Percentiles rank a stretch among this genome's conserved stretches.
These are phyloP conservation scores for Muraenolepis orangiensis DNA, from an alignment of 2,797 vertebrate species.

Conservation along the genomic window DNA sequence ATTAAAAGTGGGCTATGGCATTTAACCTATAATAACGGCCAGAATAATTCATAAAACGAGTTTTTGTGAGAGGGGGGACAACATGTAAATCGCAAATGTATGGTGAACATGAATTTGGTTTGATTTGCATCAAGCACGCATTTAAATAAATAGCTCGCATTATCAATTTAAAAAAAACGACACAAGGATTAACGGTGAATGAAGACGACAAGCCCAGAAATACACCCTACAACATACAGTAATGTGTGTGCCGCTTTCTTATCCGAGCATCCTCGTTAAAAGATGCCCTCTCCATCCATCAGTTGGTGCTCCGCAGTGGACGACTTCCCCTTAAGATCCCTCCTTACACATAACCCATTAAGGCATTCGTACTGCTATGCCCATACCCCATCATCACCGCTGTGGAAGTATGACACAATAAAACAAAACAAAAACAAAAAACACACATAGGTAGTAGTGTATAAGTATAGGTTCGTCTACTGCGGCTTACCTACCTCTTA, in stretches of 20 bases:
- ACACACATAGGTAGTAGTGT: neutral
- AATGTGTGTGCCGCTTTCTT: conserved; percentile 29
- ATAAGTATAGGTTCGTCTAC: conserved; percentile 24
- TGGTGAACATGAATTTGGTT: too few species aligned
- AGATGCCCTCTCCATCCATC: conserved; percentile 36
- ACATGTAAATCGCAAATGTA: too few species aligned
- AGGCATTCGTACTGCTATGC: neutral
- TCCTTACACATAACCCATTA: conserved; percentile 7
- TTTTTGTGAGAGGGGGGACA: too few species aligned
- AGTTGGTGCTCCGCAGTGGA: conserved; percentile 47
- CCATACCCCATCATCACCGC: neutral
- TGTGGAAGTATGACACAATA: conserved; percentile 1
- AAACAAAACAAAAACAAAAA: neutral
- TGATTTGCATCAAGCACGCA: too few species aligned
- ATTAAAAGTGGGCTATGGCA: too few species aligned
- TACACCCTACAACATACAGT: neutral
- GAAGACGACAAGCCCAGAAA: too few species aligned
- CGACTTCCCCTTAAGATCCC: conserved; percentile 18
- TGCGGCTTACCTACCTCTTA: conserved; percentile 73
- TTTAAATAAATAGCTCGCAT: too few species aligned
- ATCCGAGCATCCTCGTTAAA: conserved; percentile 41
- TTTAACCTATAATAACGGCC: too few species aligned
- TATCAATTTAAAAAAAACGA: too few species aligned
- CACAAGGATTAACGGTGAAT: too few species aligned
- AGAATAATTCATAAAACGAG: too few species aligned